Base-by-base conservation (phyloP, 2,113 vertebrate genomes). In the Etheostoma cragini region DNA sequence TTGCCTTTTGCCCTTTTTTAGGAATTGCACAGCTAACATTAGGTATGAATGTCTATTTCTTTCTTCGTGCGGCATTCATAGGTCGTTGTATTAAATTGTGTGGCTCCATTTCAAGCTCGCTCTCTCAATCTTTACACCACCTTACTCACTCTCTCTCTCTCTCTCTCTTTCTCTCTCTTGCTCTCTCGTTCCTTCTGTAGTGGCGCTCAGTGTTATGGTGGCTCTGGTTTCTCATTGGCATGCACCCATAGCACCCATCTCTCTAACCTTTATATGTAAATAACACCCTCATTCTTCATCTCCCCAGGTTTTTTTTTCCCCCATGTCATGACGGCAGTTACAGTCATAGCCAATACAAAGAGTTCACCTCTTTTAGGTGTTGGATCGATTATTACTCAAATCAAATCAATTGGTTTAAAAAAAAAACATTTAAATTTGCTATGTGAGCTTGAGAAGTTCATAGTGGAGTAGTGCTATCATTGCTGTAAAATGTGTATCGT, bases 1-100 rank as follows among this genome's bases (percentile, higher is more conserved):
- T 92, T 93, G 74, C 87, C 42, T 88, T 88, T 89, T 88, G 54
- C 24, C 75, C 47, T 90, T 86, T 93, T 91, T 87, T 95, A 95
- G 95, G 95, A 91, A 86, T 95, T 92, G 92, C 95, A 84, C 94
- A 95, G 87, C 95, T 95, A 93, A 95, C 94, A 11, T 93, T 96
- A 94, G 95, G 95, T 96, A 95, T 92, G 94, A 90, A 83, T 89
- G 89, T 88, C 81, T 91, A 81, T 76, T 93, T 92, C 35, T 84
- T 78, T 93, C 80, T 89, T 83, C 85, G 90, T 94, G 80, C 79
- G 54, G 72, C 89, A 79, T 82, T 87, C 80, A 86, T 89, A 92
- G 82, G 86, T 91, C 21, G 24, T 76, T 68, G 65, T 85, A 45
- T 57, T 66, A 24, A 75, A 85, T 71, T 90, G 46, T 86, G 83